Conservation (phyloP, 1,140 invertebrate genomes). For the Calosoma granatense region DNA sequence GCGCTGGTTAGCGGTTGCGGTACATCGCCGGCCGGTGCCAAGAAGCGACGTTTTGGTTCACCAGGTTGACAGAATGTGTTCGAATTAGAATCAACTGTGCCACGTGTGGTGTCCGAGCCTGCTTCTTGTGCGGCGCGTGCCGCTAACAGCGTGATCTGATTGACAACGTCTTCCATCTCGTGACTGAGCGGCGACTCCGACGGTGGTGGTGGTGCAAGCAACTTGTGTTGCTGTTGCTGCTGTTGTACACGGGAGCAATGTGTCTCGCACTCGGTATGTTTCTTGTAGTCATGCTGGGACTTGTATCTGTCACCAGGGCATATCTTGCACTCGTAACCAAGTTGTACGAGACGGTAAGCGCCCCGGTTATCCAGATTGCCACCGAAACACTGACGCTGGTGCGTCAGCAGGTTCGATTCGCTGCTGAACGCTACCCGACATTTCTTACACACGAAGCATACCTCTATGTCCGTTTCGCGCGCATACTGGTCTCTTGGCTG, state of each 20-base stretch:
- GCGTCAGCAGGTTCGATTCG: slow-evolving; percentile 57
- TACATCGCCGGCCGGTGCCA: slow-evolving; percentile 36
- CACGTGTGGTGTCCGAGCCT: slow-evolving; percentile 24
- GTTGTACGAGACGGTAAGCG: slow-evolving; percentile 53
- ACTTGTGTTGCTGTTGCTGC: slow-evolving; percentile 18
- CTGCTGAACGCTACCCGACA: slow-evolving; percentile 72
- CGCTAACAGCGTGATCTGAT: slow-evolving; percentile 68
- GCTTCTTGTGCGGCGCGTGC: slow-evolving; percentile 53
- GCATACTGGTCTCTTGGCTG: slow-evolving; percentile 26
- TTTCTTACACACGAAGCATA: slow-evolving; percentile 77
- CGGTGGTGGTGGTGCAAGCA: slow-evolving; percentile 23
- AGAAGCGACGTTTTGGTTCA: slow-evolving; percentile 38
- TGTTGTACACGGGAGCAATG: slow-evolving; percentile 28
- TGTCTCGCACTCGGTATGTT: slow-evolving; percentile 51
- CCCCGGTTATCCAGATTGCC: slow-evolving; percentile 52
- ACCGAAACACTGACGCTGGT: slow-evolving; percentile 60
- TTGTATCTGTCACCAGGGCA: slow-evolving; percentile 56
- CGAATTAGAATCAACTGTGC: slow-evolving; percentile 35
- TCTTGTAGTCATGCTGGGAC: slow-evolving; percentile 48
- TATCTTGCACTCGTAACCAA: slow-evolving; percentile 57
- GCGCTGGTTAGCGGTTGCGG: slow-evolving; percentile 42
- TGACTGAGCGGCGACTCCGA: slow-evolving; percentile 52
- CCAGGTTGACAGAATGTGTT: slow-evolving; percentile 42
- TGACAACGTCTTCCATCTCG: slow-evolving; percentile 74
- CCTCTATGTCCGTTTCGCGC: slow-evolving; percentile 59